A percentile compares a stretch with the other conserved stretches of the same genome.
These are phyloP conservation scores for Saccopteryx bilineata DNA, from an alignment of 2,113 vertebrate species.

Conservation along the genomic window DNA sequence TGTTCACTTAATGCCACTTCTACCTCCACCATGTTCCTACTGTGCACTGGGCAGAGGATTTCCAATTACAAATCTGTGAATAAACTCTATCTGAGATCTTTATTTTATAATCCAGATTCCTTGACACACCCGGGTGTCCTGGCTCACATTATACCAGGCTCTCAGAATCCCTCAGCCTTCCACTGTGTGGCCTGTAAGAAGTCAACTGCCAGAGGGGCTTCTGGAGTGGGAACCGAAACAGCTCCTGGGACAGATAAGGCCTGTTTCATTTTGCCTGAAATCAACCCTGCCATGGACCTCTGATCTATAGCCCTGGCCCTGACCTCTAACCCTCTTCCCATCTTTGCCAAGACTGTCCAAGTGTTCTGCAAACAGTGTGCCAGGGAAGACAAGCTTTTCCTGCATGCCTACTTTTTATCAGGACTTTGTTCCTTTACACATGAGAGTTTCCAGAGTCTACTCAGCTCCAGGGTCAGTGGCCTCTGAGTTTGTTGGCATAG, in stretches of 20 bases:
- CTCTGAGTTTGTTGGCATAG: not conserved
- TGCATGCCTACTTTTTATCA: not conserved
- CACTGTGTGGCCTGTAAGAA: not conserved
- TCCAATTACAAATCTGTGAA: slow-evolving; percentile 29
- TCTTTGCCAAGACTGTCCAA: not conserved
- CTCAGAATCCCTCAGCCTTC: not conserved
- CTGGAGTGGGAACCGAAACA: not conserved
- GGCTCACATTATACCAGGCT: not conserved
- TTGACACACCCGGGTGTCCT: not conserved
- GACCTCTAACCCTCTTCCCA: slow-evolving; percentile 31
- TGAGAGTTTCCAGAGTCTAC: slow-evolving; percentile 35
- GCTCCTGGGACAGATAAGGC: not conserved
- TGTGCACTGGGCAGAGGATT: not conserved
- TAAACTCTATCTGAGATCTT: not conserved
- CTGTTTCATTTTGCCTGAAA: not conserved
- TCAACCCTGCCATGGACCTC: not conserved
- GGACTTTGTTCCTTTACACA: slow-evolving; percentile 61
- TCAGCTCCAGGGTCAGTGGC: slow-evolving; percentile 46
- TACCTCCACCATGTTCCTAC: not conserved
- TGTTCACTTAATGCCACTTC: not conserved
- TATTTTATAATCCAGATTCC: slow-evolving; percentile 22
- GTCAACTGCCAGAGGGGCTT: not conserved
- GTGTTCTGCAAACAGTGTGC: not conserved
- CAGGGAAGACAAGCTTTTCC: not conserved
- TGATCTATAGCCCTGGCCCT: not conserved